Evolutionary conservation across 2,888 invertebrate genomes (phyloP), one percentile per base, ranked within the genome.

Genomic region (Linnaemya tessellans): DNA sequence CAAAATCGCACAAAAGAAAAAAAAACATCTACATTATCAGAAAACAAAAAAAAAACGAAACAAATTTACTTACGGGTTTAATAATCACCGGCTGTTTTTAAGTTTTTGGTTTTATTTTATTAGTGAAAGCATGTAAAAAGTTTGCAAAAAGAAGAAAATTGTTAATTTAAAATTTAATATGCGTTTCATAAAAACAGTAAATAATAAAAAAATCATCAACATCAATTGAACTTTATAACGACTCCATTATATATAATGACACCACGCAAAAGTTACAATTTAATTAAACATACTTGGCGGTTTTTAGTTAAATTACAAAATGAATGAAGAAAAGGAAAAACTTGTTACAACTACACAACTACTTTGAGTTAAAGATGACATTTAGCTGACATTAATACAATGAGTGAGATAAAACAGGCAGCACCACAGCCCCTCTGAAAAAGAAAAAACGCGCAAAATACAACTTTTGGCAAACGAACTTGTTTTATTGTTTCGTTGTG

Each of bases 51-150:
- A 2, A 30, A 30, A 30, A 30, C 2, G 30, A 30, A 3, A 30
- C 5, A 30, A 30, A 46, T 58, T 78, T 79, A 85, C 85, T 85
- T 85, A 85, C 85, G 38, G 82, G 74, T 74, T 85, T 82, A 51
- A 79, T 82, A 81, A 85, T 82, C 85, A 82, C 79, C 85, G 85
- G 85, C 85, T 85, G 70, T 65, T 54, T 65, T 41, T 10, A 30
- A 54, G 38, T 74, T 43, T 62, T 83, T 60, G 46, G 51, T 58
- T 64, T 65, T 73, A 38, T 75, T 64, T 77, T 58, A 54, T 79
- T 85, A 70, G 85, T 82, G 85, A 85, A 85, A 85, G 85, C 85
- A 85, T 85, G 85, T 82, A 70, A 82, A 75, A 79, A 74, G n/a
- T 70, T 84, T 73, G 71, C 71, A 84, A 74, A n/a, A 71, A 77